Evolutionary conservation across 2,797 vertebrate species (phyloP).

Genomic region (Dryobates pubescens): DNA sequence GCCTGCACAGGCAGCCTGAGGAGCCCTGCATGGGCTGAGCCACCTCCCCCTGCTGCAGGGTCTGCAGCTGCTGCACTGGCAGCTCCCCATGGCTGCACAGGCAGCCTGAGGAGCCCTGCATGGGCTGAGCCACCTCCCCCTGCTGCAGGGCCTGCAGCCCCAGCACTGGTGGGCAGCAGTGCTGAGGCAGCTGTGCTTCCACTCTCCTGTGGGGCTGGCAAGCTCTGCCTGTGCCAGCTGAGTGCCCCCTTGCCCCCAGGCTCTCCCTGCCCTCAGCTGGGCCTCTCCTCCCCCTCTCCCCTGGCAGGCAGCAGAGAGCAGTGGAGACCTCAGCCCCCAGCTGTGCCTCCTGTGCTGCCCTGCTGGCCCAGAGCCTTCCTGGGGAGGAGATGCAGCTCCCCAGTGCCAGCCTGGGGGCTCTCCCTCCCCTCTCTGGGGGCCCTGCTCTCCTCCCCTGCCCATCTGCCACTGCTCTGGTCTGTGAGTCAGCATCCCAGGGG

Average conservation of each 20-base stretch:
- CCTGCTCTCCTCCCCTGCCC: not conserved
- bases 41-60: not conserved
- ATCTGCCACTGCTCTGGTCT: not conserved
- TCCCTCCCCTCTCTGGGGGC: not conserved
- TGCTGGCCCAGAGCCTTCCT: not conserved
- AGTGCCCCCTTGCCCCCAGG: not conserved
- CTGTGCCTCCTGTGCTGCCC: not conserved
- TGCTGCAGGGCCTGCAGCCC: too few relatives aligned
- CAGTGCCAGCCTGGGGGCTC: not conserved
- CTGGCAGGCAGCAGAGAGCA: not conserved
- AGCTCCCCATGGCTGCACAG: too few relatives aligned
- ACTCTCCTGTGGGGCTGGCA: not conserved
- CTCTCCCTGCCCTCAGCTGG: not conserved
- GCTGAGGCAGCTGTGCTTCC: accelerated
- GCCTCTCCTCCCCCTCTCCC: not conserved
- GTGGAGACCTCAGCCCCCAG: not conserved
- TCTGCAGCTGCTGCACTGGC: too few relatives aligned
- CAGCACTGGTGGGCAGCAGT: not conserved
- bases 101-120: not conserved
- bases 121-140: not conserved
- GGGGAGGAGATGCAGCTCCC: not conserved
- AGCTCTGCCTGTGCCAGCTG: not conserved
- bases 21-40: not conserved
- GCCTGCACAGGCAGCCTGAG: not conserved
- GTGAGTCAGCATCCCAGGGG: constrained; percentile 27